These are phyloP conservation scores for Tychaedon coryphoeus DNA, from an alignment of 2,113 vertebrate genomes.

Conservation along the genomic window DNA sequence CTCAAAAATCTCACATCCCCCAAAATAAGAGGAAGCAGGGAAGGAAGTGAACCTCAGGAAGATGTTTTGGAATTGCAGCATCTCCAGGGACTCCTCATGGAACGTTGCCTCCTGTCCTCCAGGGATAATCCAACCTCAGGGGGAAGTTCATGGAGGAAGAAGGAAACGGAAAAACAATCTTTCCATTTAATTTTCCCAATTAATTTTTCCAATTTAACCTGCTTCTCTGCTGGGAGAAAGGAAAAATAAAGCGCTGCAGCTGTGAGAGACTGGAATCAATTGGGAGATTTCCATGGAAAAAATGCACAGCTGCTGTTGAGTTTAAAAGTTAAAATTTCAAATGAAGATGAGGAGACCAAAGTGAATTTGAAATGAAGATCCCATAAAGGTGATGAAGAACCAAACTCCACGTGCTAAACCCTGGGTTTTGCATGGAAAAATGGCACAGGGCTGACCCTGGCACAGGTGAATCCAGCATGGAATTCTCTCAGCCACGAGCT, in stretches of 20 bases:
- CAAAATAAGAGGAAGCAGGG: not conserved
- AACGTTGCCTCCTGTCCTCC: not conserved
- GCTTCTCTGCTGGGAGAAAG: not conserved
- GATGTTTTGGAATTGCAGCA: not conserved
- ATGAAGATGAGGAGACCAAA: not conserved
- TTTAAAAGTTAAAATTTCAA: not conserved
- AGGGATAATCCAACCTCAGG: not conserved
- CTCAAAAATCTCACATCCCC: not conserved
- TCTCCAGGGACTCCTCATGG: not conserved
- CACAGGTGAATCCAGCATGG: not conserved
- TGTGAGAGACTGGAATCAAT: not conserved
- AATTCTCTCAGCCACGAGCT: not conserved
- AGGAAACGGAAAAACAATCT: not conserved
- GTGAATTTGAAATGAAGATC: not conserved
- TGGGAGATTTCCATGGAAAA: not conserved
- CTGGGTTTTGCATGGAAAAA: not conserved
- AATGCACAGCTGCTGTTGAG: not conserved
- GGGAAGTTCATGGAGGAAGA: not conserved
- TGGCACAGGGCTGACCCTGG: no score
- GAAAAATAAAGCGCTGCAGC: not conserved
- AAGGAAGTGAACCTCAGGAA: not conserved
- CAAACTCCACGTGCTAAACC: accelerated
- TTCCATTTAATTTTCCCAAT: not conserved
- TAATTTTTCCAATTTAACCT: not conserved
- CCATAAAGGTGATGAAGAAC: not conserved